Evolutionary conservation across 1,140 invertebrate species (phyloP), one percentile per base, ranked within the genome.

Genomic region (Drosophila melanica): DNA sequence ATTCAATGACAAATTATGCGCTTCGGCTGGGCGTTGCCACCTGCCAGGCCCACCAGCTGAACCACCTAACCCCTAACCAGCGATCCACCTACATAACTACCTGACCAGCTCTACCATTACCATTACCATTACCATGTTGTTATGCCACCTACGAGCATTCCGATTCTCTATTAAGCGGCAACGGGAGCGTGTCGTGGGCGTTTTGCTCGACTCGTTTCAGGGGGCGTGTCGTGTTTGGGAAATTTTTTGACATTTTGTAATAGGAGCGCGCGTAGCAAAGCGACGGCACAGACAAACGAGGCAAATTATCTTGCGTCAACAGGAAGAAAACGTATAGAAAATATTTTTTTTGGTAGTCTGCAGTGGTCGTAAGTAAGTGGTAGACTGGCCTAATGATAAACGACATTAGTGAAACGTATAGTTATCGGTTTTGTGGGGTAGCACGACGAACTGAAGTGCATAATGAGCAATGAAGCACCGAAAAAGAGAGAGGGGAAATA

Each of bases 1-100:
- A 89, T 81, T 89, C 85, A 89, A 85, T 89, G 85, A 89, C 85
- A 89, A 89, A 89, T 89, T 90, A 76, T 89, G 81, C 77, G 80
- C 57, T 77, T 64, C 53, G 42, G 70, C 72, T 67, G 79, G 77
- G 79, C 77, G 82, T 85, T 23, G 47, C 69, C 37, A 66, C 70
- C 86, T 62, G 79, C 60, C 68, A 64, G 30, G 48, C 59, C 18
- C 16, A 51, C 39, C 81, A 18, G 45, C 33, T 16, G 16, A 14
- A 51, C 79, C 77, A 63, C 60, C 58, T 68, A 78, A 67, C 57
- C 58, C 33, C 77, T 47, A 47, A 41, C 33, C 54, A 72, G 47
- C 69, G 45, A 77, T 51, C 55, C 50, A 64, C 79, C 81, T 58
- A 66, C 63, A 45, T 54, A 63, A 55, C 57, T 63, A 65, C 47